phyloP scores from a whole-genome alignment of 2,888 invertebrate genomes.

The Polyommatus icarus region DNA sequence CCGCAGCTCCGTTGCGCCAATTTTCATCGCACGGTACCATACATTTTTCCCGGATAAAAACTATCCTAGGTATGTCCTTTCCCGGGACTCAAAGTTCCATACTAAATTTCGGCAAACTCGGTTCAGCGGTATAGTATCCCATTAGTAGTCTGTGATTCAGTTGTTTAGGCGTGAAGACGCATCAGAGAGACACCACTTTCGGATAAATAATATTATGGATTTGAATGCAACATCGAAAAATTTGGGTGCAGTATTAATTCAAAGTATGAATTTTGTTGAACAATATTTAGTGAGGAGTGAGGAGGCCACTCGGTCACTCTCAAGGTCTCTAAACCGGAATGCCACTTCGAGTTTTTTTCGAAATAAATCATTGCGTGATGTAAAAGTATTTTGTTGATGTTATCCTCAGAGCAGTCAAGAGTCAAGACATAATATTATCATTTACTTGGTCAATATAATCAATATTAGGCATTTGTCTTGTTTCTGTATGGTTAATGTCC shows the following conservation, averaged over 20 bases:
- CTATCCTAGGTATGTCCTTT: too few species aligned
- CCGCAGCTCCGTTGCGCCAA: too few species aligned
- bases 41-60: too few species aligned
- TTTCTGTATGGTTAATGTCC: too few species aligned
- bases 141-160: too few species aligned
- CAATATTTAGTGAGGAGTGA: conserved; percentile 3
- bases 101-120: neutral
- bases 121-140: neutral
- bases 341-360: conserved; percentile 20
- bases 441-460: too few species aligned
- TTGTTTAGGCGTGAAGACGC: neutral
- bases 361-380: conserved; percentile 17
- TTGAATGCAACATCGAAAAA: neutral
- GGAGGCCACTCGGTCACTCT: conserved; percentile 21
- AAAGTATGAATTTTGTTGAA: neutral
- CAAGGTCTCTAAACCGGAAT: conserved; percentile 27
- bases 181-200: too few species aligned
- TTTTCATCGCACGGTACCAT: too few species aligned
- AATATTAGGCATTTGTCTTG: too few species aligned
- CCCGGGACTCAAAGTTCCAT: too few species aligned
- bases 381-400: conserved; percentile 19
- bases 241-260: neutral
- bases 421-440: neutral
- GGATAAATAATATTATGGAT: neutral
- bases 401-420: neutral